Evolutionary conservation across 35 echinoderm and acorn worm genomes (phyloP).

Genomic region (Heliocidaris tuberculata): DNA sequence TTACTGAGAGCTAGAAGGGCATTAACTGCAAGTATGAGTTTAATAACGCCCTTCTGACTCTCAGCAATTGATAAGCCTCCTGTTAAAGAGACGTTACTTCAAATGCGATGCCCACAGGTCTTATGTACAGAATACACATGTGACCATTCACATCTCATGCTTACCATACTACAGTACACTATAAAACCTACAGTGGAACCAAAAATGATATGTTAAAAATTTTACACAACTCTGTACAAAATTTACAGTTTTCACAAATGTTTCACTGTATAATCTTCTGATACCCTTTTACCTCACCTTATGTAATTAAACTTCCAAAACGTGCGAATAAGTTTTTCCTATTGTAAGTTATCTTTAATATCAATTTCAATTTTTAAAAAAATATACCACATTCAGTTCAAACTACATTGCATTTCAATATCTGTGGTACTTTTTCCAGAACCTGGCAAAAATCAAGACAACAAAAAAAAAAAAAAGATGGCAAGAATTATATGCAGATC

Average conservation of each 20-base stretch:
- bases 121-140: not conserved
- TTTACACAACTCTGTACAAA: constrained; percentile 17
- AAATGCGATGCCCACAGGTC: not conserved
- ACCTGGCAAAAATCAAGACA: too few relatives aligned
- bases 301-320: not conserved
- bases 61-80: not conserved
- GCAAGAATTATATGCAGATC: not conserved
- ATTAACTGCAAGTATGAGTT: not conserved
- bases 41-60: not conserved
- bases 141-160: not conserved
- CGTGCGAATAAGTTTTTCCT: not conserved
- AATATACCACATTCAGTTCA: not conserved
- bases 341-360: not conserved
- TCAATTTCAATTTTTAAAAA: not conserved
- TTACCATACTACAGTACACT: not conserved
- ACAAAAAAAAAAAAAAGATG: not conserved
- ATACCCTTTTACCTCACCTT: not conserved
- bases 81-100: not conserved
- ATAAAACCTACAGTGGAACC: not conserved
- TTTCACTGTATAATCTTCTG: not conserved
- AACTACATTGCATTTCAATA: too few relatives aligned
- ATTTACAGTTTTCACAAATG: not conserved
- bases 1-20: not conserved
- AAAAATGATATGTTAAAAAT: not conserved
- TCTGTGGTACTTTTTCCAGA: too few relatives aligned